phyloP scores from a whole-genome alignment of 2,888 invertebrate species.

The Hirudinaria manillensis region DNA sequence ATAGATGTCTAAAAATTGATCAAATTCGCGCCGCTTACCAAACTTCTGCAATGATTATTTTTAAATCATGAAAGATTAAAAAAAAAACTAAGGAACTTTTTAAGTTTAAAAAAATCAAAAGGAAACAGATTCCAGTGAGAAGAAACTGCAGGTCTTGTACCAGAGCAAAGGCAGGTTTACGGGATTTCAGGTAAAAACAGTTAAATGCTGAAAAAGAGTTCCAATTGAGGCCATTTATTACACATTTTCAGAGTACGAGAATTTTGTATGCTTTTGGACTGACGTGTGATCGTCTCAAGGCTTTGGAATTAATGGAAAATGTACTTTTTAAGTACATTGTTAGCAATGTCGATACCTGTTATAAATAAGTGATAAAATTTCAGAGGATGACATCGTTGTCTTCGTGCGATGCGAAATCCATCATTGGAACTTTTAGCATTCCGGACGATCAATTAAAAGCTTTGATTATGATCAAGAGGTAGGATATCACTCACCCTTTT shows the following conservation, averaged over 20 bases:
- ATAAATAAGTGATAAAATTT: background rate
- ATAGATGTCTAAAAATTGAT: too few relatives aligned
- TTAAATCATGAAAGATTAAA: too few relatives aligned
- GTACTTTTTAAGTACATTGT: conserved; percentile 40
- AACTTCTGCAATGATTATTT: too few relatives aligned
- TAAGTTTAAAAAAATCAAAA: conserved; percentile 37
- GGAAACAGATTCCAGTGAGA: conserved; percentile 49
- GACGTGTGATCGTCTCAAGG: conserved; percentile 50
- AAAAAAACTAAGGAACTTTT: too few relatives aligned
- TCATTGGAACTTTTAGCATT: conserved; percentile 49
- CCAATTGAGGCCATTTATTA: background rate
- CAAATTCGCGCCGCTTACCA: too few relatives aligned
- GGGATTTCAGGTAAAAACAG: conserved; percentile 46
- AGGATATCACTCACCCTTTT: conserved; percentile 11
- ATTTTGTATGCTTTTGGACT: conserved; percentile 48
- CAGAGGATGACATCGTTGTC: conserved; percentile 52
- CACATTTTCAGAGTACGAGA: conserved; percentile 45
- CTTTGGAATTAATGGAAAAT: conserved; percentile 50
- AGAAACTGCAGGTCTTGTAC: conserved; percentile 50
- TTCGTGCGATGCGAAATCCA: conserved; percentile 50
- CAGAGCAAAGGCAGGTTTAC: conserved; percentile 48
- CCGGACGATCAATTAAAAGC: conserved; percentile 52
- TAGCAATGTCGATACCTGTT: background rate
- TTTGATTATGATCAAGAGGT: conserved; percentile 52
- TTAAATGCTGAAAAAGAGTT: conserved; percentile 3